Base-by-base conservation (phyloP, 2,797 vertebrate genomes). In the Pelodytes ibericus region DNA sequence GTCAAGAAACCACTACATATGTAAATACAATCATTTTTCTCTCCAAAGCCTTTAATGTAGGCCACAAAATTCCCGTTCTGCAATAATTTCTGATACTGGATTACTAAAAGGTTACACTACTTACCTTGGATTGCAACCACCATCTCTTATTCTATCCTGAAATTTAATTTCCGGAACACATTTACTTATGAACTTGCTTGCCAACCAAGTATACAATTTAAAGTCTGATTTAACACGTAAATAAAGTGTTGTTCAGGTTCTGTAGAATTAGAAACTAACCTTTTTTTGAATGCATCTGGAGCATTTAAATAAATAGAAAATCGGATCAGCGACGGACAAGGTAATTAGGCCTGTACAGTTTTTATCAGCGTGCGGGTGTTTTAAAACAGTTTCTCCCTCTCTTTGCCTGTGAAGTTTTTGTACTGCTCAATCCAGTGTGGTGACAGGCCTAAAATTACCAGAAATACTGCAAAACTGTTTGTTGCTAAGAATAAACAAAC, bases 401-500 rank as follows among this genome's bases (percentile, higher is more conserved):
- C 15, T 56, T 59, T 67, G 18, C 64, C 76, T 31, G 63, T 69
- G 58, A 68, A 72, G 71, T 72, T 79, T 79, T 73, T 79, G 76
- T 73, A 53, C 57, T 56, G 57, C 36, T 73, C 58, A 68, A 44
- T 79, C 71, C 63, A 20, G 56, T 20, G 10, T 47, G 44, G 64
- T 73, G 77, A 79, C 77, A 79, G 71, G 64, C 47, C 71, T 79
- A 58, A 69, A 73, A 79, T 79, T 79, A 79, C 64, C 57, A 73
- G 77, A 79, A 73, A 69, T 61, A 73, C 64, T 41, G 72, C 63
- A 33, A 63, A 68, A 63, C 56, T 53, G 64, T 69, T 79, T 79
- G 69, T 72, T 78, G 44, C 77, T 73, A 79, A 73, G 71, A 79
- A 79, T 79, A 79, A 79, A 79, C 77, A 73, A 79, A 64, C 74